phyloP scores from a whole-genome alignment of 2,888 invertebrate species.

The Arge pagana region DNA sequence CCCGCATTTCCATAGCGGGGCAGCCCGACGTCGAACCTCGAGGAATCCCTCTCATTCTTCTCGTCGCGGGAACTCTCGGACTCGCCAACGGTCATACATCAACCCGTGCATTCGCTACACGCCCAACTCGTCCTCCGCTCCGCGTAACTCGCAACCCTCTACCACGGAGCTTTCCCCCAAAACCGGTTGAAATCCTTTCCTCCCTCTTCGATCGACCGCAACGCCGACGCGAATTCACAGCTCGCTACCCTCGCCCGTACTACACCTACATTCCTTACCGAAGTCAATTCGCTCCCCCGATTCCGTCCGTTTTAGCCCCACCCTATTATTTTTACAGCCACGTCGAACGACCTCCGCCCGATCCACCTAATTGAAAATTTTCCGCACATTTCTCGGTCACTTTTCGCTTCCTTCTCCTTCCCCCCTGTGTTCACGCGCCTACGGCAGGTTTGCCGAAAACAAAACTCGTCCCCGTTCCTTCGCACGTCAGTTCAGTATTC shows the following conservation, averaged over 20 bases:
- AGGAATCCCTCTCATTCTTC: conserved; percentile 17
- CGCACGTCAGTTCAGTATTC: too few species aligned
- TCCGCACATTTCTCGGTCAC: too few species aligned
- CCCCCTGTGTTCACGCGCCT: too few species aligned
- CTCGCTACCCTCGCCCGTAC: neutral
- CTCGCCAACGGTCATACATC: conserved; percentile 15
- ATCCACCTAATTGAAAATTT: too few species aligned
- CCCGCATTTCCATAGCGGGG: too few species aligned
- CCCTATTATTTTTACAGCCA: too few species aligned
- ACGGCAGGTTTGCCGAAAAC: too few species aligned
- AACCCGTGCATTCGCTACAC: neutral
- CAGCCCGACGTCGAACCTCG: conserved; percentile 10
- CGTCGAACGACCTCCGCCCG: too few species aligned
- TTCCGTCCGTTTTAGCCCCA: too few species aligned
- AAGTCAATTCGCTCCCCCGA: conserved; percentile 14
- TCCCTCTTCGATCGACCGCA: neutral
- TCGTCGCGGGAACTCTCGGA: conserved; percentile 11
- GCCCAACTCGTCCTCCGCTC: conserved; percentile 17
- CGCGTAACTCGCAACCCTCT: neutral
- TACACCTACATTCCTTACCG: neutral
- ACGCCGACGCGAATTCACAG: neutral
- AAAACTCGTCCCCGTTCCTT: too few species aligned
- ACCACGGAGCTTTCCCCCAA: conserved; percentile 10
- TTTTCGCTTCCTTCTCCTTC: too few species aligned
- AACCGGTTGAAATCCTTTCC: conserved; percentile 5